phyloP scores from a whole-genome alignment of 2,888 invertebrate species.

The Bellardia bayeri region DNA sequence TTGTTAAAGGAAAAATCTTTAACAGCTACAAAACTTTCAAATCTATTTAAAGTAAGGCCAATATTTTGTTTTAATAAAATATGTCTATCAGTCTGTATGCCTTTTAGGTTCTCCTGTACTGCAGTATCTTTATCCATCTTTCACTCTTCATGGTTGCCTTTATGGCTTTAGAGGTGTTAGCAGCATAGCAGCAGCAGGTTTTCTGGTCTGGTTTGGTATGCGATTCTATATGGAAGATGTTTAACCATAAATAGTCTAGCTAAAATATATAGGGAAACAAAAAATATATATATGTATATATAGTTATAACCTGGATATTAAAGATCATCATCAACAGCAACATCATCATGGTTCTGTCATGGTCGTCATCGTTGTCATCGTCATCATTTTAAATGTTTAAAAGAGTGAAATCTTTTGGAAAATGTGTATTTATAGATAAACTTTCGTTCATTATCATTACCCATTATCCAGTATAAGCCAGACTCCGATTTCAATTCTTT shows the following conservation, averaged over 20 bases:
- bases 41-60: constrained; percentile 25
- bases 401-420: constrained; percentile 21
- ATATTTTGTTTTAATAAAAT: constrained; percentile 20
- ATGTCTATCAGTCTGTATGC: neutral
- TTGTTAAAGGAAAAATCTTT: constrained; percentile 20
- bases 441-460: too few species aligned
- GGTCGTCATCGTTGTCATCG: constrained; percentile 72
- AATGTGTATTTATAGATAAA: too few species aligned
- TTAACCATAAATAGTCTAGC: constrained; percentile 61
- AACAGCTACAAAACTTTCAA: constrained; percentile 8
- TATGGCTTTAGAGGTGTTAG: neutral
- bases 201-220: constrained; percentile 50
- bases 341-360: constrained; percentile 62
- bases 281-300: neutral
- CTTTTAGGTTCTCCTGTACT: constrained; percentile 41
- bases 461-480: too few species aligned
- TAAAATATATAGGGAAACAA: constrained; percentile 39
- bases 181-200: constrained; percentile 22
- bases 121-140: neutral
- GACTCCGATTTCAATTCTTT: too few species aligned
- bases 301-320: constrained; percentile 32
- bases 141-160: neutral
- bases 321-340: constrained; percentile 59
- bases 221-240: constrained; percentile 19
- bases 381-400: constrained; percentile 16